Conservation (phyloP, 2,797 vertebrate species). For the Numenius phaeopus region DNA sequence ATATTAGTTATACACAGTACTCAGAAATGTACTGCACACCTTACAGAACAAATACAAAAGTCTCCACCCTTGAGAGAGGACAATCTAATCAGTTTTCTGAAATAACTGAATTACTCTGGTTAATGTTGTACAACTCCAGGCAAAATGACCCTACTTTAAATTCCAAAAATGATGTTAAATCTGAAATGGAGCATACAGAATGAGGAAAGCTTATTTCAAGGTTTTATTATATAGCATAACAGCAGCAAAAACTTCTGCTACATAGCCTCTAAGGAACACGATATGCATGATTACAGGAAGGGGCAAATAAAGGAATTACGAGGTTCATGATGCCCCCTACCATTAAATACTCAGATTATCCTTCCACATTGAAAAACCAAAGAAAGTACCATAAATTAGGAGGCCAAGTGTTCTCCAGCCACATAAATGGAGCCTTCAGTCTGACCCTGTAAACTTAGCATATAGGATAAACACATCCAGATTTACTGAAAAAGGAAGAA, state of each 20-base stretch:
- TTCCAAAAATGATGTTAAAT: constrained; percentile 60
- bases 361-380: background rate
- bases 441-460: background rate
- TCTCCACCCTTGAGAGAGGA: constrained; percentile 59
- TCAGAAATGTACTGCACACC: constrained; percentile 44
- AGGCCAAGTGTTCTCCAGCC: background rate
- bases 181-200: constrained; percentile 42
- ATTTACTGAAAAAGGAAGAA: background rate
- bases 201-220: constrained; percentile 12
- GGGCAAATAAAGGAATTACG: background rate
- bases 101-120: constrained; percentile 61
- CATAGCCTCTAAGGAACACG: background rate
- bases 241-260: constrained; percentile 26
- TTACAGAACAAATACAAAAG: constrained; percentile 57
- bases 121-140: constrained; percentile 65
- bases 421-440: background rate
- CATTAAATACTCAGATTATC: background rate
- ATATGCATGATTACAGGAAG: background rate
- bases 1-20: background rate
- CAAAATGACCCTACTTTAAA: constrained; percentile 64
- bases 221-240: background rate
- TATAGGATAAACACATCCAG: background rate
- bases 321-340: background rate
- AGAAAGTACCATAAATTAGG: background rate
- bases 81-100: constrained; percentile 66